phyloP scores from a whole-genome alignment of 2,888 invertebrate genomes.

The Heliconius erato region DNA sequence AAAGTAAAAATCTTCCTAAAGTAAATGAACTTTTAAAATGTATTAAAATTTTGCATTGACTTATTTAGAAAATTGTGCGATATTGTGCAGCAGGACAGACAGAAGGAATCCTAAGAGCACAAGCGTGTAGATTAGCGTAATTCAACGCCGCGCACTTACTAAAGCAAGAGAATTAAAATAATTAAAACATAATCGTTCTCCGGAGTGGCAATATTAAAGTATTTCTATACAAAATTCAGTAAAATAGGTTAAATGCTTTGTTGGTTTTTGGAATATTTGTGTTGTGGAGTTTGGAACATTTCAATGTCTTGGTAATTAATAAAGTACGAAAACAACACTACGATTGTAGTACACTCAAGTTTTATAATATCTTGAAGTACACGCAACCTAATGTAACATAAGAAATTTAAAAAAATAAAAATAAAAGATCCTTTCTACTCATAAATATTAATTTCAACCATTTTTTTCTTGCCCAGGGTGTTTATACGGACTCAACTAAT shows the following conservation, averaged over 20 bases:
- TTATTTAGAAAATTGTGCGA: neutral
- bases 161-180: neutral
- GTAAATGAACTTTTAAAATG: neutral
- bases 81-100: neutral
- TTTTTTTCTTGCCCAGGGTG: slow-evolving; percentile 61
- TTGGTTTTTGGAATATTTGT: too few species aligned
- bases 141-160: neutral
- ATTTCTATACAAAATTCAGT: neutral
- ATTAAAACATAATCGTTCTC: neutral
- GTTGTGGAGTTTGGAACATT: too few species aligned
- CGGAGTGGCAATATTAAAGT: neutral
- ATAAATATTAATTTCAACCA: neutral
- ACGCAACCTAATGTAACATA: too few species aligned
- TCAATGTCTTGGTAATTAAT: too few species aligned
- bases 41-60: neutral
- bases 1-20: neutral
- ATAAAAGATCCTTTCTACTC: neutral
- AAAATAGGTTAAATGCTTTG: neutral
- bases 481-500: slow-evolving; percentile 67
- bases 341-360: too few species aligned
- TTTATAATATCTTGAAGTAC: too few species aligned
- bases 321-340: too few species aligned
- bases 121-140: neutral
- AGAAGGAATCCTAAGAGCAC: neutral
- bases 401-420: neutral